Evolutionary conservation across 2,113 vertebrate species (phyloP).

Genomic region (Odobenus rosmarus): DNA sequence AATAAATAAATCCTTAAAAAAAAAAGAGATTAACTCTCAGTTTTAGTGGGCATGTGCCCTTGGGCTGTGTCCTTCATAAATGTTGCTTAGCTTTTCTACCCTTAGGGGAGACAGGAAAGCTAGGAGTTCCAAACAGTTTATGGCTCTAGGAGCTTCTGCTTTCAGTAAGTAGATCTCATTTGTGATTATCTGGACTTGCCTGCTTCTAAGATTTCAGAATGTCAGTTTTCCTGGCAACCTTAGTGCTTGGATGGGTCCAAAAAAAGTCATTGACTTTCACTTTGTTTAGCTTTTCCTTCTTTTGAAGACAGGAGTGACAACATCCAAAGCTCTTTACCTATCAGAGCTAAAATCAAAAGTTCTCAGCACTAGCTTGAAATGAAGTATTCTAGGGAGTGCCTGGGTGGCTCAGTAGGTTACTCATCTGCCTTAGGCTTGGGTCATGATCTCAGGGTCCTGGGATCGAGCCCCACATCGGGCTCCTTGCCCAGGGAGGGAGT

Average conservation of each 20-base stretch:
- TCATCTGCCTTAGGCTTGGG: too few species aligned
- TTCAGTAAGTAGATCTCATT: background rate
- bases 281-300: background rate
- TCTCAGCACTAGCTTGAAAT: background rate
- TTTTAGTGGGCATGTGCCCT: background rate
- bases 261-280: background rate
- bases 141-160: background rate
- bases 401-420: too few species aligned
- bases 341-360: background rate
- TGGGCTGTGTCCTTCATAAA: background rate
- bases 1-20: background rate
- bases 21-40: background rate
- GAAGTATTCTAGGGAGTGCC: background rate
- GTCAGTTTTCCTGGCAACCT: background rate
- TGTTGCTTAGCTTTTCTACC: background rate
- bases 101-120: background rate
- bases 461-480: too few species aligned
- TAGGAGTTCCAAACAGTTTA: background rate
- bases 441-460: too few species aligned
- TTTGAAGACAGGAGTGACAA: background rate
- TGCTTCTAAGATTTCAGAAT: background rate
- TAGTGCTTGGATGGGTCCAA: background rate
- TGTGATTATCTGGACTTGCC: background rate
- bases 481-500: too few species aligned
- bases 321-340: background rate